Base-by-base conservation (phyloP, 2,888 invertebrate genomes). In the Drosophila multiciliata region DNA sequence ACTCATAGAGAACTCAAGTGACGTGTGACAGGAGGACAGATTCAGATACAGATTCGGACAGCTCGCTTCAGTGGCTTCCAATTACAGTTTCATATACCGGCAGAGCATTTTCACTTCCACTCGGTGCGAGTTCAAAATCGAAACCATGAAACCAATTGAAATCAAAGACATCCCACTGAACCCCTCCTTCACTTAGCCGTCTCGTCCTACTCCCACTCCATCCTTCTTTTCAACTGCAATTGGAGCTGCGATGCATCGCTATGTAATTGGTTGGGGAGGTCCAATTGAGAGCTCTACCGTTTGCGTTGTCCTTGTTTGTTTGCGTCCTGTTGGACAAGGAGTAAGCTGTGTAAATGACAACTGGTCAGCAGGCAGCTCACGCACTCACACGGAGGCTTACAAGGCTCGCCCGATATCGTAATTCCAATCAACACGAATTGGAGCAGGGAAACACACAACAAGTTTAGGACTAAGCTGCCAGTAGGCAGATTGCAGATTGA, bases 41-140 rank as follows among this genome's bases (percentile, higher is more conserved):
- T 50, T 42, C 65, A 26, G 54, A 49, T 26, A 53, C 72, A 45
- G 62, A 69, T 32, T 64, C 74, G 60, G 78, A 78, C 65, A 77
- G 52, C 65, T 57, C 45, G 59, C 66, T 60, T 64, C 81, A 78
- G 74, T 70, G 63, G 74, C 63, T 59, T 83, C 81, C 84, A 83
- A 81, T 83, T 81, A 83, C 81, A 81, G 81, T 72, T 83, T 73
- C 73, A 81, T 77, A 54, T 63, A 66, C 72, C 62, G 68, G 69
- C 80, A 65, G 69, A 60, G 45, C 58, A 35, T 12, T 36, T 67
- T 36, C 45, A 55, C 23, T 54, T 65, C 60, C 57, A 74, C 74
- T 58, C 59, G 65, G 52, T 50, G 62, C 42, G 70, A 83, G 63
- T 66, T 69, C 60, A 67, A 67, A 80, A 59, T 55, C 61, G 77